Evolutionary conservation across 2,888 invertebrate genomes (phyloP).

Genomic region (Erpobdella octoculata): DNA sequence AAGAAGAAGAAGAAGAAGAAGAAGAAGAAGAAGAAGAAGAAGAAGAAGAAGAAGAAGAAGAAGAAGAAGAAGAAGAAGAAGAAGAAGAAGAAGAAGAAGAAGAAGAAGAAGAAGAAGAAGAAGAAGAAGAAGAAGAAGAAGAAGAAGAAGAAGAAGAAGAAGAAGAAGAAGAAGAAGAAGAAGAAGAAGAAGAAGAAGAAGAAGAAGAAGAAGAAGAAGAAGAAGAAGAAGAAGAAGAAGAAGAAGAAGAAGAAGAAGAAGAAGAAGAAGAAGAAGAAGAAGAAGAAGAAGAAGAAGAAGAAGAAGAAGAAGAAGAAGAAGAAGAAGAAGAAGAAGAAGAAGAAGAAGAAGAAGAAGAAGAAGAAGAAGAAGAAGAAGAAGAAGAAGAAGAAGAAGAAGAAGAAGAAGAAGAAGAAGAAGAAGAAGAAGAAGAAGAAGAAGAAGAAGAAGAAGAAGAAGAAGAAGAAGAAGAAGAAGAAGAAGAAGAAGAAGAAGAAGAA

Average conservation of each 20-base stretch:
- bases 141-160: constrained; percentile 4
- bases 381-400: neutral
- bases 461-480: constrained; percentile 4
- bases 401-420: constrained; percentile 8
- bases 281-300: constrained; percentile 7
- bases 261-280: constrained; percentile 4
- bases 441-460: constrained; percentile 4
- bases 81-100: constrained; percentile 4
- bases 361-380: constrained; percentile 4
- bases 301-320: constrained; percentile 3
- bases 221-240: constrained; percentile 3
- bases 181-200: constrained; percentile 5
- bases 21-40: constrained; percentile 5
- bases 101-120: constrained; percentile 7
- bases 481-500: constrained; percentile 3
- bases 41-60: constrained; percentile 5
- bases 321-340: neutral
- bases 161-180: constrained; percentile 7
- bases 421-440: constrained; percentile 3
- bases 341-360: neutral
- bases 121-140: constrained; percentile 3
- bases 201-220: neutral
- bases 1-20: constrained; percentile 5
- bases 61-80: neutral
- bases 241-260: constrained; percentile 3